Conservation (phyloP, 2,797 vertebrate genomes). For the Sparidentex hasta region DNA sequence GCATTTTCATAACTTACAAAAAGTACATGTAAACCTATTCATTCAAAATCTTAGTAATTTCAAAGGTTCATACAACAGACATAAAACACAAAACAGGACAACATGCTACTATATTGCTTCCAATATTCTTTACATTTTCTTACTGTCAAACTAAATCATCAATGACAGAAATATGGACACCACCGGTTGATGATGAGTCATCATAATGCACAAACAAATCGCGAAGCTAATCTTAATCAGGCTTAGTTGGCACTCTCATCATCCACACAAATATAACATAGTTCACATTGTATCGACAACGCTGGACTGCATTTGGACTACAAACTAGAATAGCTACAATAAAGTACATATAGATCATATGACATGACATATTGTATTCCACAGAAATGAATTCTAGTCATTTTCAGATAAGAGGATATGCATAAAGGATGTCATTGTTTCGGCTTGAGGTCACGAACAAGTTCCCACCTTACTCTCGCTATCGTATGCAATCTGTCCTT, state of each 20-base stretch:
- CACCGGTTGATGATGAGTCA: conserved; percentile 87
- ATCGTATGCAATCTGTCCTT: conserved; percentile 69
- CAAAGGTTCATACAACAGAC: conserved; percentile 91
- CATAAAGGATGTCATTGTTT: conserved; percentile 87
- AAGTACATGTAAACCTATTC: conserved; percentile 92
- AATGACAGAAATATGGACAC: conserved; percentile 90
- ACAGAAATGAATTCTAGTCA: conserved; percentile 88
- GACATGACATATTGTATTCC: conserved; percentile 90
- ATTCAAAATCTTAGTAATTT: conserved; percentile 91
- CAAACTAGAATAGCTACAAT: conserved; percentile 91
- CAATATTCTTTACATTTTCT: conserved; percentile 92
- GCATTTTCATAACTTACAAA: conserved; percentile 91
- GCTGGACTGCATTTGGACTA: conserved; percentile 91
- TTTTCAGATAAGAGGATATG: conserved; percentile 88
- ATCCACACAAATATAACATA: conserved; percentile 91
- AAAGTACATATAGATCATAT: conserved; percentile 91
- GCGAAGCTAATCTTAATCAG: conserved; percentile 91
- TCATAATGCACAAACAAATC: conserved; percentile 90
- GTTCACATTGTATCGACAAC: conserved; percentile 90
- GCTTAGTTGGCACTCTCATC: conserved; percentile 90
- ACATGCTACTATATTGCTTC: conserved; percentile 93
- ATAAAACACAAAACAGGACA: conserved; percentile 91
- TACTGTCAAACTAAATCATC: conserved; percentile 89
- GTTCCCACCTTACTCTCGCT: conserved; percentile 76
- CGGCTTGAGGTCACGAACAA: conserved; percentile 86